Conservation (phyloP, 1,140 invertebrate genomes). For the Rhagoletis zephyria region DNA sequence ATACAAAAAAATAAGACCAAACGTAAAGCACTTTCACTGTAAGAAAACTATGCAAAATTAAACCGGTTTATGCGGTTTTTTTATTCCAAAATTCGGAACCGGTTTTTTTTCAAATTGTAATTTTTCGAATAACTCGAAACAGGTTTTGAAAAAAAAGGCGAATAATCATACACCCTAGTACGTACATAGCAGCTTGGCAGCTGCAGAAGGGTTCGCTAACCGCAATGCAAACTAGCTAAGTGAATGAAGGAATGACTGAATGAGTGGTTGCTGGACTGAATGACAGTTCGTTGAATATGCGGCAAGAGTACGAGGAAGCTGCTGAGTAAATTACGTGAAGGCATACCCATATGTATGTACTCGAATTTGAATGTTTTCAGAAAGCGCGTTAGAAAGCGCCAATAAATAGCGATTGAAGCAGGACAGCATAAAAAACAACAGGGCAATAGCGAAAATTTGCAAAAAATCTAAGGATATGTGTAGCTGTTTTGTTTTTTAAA, state of each 20-base stretch:
- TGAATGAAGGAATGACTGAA: constrained; percentile 11
- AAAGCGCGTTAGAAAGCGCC: neutral
- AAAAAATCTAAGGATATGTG: constrained; percentile 19
- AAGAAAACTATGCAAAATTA: too few species aligned
- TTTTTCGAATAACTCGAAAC: too few species aligned
- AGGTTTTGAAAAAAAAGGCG: too few species aligned
- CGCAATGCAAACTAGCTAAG: constrained; percentile 7
- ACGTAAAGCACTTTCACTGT: too few species aligned
- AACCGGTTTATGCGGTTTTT: too few species aligned
- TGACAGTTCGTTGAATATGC: neutral
- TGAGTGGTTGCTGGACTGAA: neutral
- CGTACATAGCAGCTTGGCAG: neutral
- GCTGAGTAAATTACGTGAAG: constrained; percentile 7
- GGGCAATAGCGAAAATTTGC: neutral
- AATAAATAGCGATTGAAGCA: neutral
- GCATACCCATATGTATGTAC: neutral
- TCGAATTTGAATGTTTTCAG: neutral
- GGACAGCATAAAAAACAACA: neutral
- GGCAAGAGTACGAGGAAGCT: neutral
- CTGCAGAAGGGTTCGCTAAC: constrained; percentile 15
- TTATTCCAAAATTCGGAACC: too few species aligned
- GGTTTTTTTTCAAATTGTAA: too few species aligned
- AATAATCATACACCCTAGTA: too few species aligned
- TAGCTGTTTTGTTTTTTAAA: neutral
- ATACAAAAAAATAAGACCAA: too few species aligned